phyloP scores from a whole-genome alignment of 2,113 vertebrate genomes.

The Pollimyrus isidori region DNA sequence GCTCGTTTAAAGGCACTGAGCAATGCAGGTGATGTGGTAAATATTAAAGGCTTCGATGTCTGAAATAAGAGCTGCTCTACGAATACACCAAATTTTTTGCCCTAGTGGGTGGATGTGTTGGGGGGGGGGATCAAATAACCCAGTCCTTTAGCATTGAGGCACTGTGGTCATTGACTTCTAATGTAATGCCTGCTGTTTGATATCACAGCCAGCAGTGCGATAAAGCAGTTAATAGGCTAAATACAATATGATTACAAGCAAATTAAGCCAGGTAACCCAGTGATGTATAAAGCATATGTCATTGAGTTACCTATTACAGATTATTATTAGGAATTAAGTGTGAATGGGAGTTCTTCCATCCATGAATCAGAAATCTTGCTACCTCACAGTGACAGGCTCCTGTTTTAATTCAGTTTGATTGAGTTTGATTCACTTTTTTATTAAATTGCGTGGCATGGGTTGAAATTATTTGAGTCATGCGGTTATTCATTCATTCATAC shows the following conservation, averaged over 20 bases:
- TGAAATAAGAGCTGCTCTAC: neutral
- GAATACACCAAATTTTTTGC: neutral
- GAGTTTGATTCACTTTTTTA: neutral
- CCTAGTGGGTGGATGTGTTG: neutral
- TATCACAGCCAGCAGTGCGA: neutral
- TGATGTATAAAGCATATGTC: neutral
- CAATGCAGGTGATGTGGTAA: neutral
- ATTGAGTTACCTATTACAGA: neutral
- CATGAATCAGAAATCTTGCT: neutral
- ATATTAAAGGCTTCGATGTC: neutral
- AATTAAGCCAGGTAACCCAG: neutral
- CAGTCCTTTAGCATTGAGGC: neutral
- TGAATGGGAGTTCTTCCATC: neutral
- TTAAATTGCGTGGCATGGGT: neutral
- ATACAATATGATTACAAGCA: neutral
- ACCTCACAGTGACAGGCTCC: neutral
- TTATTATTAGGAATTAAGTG: neutral
- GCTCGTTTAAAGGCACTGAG: neutral
- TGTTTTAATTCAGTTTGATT: neutral
- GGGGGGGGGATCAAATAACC: neutral
- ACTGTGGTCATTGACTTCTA: neutral
- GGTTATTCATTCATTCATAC: neutral
- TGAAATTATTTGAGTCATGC: neutral
- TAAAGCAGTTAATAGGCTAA: neutral
- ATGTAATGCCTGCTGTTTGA: neutral